Base-by-base conservation (phyloP, 2,888 invertebrate species). In the Pyrocoelia pectoralis region DNA sequence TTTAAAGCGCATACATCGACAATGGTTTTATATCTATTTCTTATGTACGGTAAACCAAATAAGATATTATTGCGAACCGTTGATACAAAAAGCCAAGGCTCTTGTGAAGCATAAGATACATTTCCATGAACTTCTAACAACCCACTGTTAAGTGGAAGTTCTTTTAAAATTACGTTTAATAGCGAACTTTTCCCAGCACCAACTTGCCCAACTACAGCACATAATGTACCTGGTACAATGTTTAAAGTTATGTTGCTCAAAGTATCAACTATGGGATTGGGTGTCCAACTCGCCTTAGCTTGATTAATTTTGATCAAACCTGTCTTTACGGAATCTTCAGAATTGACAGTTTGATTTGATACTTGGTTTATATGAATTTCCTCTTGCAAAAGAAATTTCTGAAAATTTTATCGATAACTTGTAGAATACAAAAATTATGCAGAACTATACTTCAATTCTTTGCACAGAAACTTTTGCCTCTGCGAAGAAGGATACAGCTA, bases 1-100 rank as follows among this genome's bases (percentile, higher is more conserved):
- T 85, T 68, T 15, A 91, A 76, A 0, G 89, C 88, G 73, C 90
- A 90, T 0, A 85, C 88, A 46, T 82, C 84, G 8, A 91, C 83
- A 1, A 85, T 82, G 53, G 77, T 68, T 15, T 77, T 75, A 68
- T 83, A 84, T 13, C 84, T 82, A 12, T 82, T 74, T 61, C 83
- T 82, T 66, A 88, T 84, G 72, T 84, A 88, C 0, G 85, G 82
- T 67, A 86, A 83, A 0, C 93, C 94, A 77, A 95, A 94, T 9
- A 92, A 81, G 64, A 95, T 91, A 75, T 95, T 95, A 72, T 93
- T 89, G 43, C 88, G 83, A 1, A 95, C 85, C 1, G 89, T 88
- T 1, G 87, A 88, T 0, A 87, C 85, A 70, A 90, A 90, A 1
- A 90, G 79, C 94, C 94, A 95, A 0, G 94, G 88, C 71, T 93